A percentile compares a stretch with the other conserved stretches of the same genome.
Conservation (phyloP, 2,797 vertebrate species). For the Anniella stebbinsi region DNA sequence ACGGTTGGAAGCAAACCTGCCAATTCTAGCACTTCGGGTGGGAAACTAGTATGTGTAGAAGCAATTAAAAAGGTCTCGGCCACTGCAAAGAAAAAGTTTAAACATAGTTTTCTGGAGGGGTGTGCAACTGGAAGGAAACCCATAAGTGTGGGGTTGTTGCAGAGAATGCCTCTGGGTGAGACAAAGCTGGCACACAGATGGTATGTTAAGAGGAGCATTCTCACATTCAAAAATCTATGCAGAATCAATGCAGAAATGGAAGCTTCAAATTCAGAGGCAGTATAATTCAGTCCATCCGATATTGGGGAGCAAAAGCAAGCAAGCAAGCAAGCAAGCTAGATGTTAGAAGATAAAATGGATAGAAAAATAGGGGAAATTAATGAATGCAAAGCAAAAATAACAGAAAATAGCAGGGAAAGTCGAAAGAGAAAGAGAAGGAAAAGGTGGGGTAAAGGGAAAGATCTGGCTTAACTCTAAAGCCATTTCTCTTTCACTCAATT, state of each 20-base stretch:
- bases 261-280: background rate
- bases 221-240: background rate
- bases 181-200: too few species aligned
- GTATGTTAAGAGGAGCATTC: background rate
- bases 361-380: background rate
- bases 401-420: background rate
- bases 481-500: conserved; percentile 73
- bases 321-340: background rate
- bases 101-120: background rate
- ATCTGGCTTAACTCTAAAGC: conserved; percentile 65
- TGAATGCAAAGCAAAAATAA: too few species aligned
- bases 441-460: background rate
- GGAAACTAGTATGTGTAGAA: background rate
- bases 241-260: background rate
- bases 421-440: background rate
- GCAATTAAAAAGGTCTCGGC: background rate
- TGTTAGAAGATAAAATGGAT: background rate
- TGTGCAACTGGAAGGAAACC: background rate
- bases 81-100: too few species aligned
- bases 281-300: background rate
- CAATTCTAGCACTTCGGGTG: background rate
- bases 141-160: background rate
- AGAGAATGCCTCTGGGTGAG: background rate
- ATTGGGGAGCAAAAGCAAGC: too few species aligned
- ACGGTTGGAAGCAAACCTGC: background rate